These are phyloP conservation scores for Notodonta dromedarius DNA, from an alignment of 2,888 invertebrate species.

Conservation along the genomic window DNA sequence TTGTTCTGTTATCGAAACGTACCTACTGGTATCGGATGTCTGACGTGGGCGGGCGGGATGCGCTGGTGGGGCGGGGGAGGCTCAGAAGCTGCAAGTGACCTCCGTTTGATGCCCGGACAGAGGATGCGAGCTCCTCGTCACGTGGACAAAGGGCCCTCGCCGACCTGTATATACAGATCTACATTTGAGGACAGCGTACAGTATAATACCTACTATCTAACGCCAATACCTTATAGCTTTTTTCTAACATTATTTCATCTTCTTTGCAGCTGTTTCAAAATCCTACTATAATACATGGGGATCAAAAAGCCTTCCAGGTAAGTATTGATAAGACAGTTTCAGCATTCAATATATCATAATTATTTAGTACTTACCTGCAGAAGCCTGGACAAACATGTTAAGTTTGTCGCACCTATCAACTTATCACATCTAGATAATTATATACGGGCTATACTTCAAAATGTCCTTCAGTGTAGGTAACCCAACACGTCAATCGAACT, in stretches of 20 bases:
- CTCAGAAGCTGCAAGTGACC: conserved; percentile 22
- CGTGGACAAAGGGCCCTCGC: neutral
- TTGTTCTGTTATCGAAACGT: conserved; percentile 9
- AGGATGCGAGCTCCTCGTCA: conserved; percentile 5
- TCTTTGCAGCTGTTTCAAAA: too few species aligned
- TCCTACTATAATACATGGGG: too few species aligned
- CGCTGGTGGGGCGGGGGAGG: neutral
- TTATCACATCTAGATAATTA: neutral
- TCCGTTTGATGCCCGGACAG: conserved; percentile 21
- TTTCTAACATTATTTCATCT: too few species aligned
- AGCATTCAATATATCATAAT: too few species aligned
- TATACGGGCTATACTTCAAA: neutral
- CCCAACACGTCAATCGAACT: conserved; percentile 3
- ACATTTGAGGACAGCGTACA: neutral
- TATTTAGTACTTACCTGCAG: too few species aligned
- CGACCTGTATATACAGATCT: neutral
- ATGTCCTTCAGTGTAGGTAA: neutral
- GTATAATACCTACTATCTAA: neutral
- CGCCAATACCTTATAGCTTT: too few species aligned
- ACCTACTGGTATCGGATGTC: conserved; percentile 1
- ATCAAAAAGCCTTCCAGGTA: too few species aligned
- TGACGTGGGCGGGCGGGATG: neutral
- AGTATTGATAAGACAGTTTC: too few species aligned
- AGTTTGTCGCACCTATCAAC: too few species aligned
- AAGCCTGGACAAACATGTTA: too few species aligned